Percentiles rank a stretch among this genome's conserved stretches.
phyloP scores from a whole-genome alignment of 2,797 vertebrate genomes.

The Thalassophryne amazonica region DNA sequence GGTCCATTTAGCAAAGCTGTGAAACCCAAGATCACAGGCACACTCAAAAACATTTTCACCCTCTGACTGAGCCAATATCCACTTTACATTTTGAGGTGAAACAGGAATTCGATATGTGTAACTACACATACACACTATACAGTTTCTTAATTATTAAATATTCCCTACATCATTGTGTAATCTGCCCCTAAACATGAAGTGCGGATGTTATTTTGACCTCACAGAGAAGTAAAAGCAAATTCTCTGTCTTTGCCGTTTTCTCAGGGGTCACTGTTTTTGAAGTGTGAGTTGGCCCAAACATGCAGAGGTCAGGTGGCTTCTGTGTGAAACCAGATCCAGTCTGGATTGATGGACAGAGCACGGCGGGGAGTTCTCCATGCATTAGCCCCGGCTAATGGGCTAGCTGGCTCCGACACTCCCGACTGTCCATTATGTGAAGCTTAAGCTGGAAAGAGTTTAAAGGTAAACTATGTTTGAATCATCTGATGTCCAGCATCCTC shows the following conservation, averaged over 20 bases:
- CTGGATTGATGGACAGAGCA: slow-evolving; percentile 56
- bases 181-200: too few species aligned
- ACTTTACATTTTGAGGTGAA: slow-evolving; percentile 43
- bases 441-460: slow-evolving; percentile 28
- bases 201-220: too few species aligned
- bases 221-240: slow-evolving; percentile 15
- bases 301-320: slow-evolving; percentile 39
- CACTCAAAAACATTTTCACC: slow-evolving; percentile 68
- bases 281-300: slow-evolving; percentile 14
- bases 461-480: slow-evolving; percentile 36
- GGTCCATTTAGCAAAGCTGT: slow-evolving; percentile 69
- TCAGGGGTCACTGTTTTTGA: slow-evolving; percentile 37
- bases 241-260: slow-evolving; percentile 1
- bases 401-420: slow-evolving; percentile 62
- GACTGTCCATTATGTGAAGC: slow-evolving; percentile 66
- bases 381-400: slow-evolving; percentile 70
- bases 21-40: slow-evolving; percentile 71
- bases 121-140: neutral
- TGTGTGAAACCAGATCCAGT: slow-evolving; percentile 64
- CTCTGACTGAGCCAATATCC: slow-evolving; percentile 64
- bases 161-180: neutral
- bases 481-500: slow-evolving; percentile 20
- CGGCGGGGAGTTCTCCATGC: slow-evolving; percentile 46
- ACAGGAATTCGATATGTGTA: slow-evolving; percentile 26
- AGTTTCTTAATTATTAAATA: too few species aligned